Base-by-base conservation (phyloP, 53 echinoderm and acorn worm genomes). In the Actinopyga echinites region DNA sequence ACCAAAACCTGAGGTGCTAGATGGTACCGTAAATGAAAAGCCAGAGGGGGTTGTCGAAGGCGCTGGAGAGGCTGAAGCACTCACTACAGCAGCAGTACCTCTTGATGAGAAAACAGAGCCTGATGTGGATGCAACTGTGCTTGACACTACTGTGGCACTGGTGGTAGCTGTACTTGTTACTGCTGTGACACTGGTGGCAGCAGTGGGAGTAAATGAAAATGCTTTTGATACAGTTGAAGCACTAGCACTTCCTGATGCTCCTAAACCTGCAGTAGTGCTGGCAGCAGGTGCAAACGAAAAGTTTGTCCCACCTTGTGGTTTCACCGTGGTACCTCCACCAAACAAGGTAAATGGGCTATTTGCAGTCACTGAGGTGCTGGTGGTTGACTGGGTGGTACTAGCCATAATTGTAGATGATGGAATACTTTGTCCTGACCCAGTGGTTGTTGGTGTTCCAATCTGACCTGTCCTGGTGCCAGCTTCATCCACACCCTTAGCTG, bases 311-410 rank as follows among this genome's bases (percentile, higher is more conserved):
- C 49, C 49, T 15, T 49, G 49, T 55, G 56, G 30, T 80, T 30
- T 31, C 30, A 15, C 13, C 19, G 8, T 67, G 66, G 65, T 37
- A 40, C 74, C 28, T 71, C 45, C 55, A 60, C 44, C 59, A 63
- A 86, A 11, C 38, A 65, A 24, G 55, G 75, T n/a, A 43, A 67
- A 40, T 65, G 61, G 17, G 30, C 82, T 35, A 37, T 30, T 45
- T 31, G 90, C 17, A 11, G 74, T 42, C 28, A 64, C 90, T 86
- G 83, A 83, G 8, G 29, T 54, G 34, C 65, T 60, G 54, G 79
- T 49, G 17, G 56, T 1, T 4, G 52, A 36, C 19, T 35, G 21
- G 2, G 80, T 8, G 59, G 87, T 55, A 4, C 79, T 29, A 9
- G 83, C 52, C 13, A 71, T 20, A 30, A 88, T 38, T 60, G 87